Conservation (phyloP, 2,113 vertebrate genomes). For the Cyanoramphus novaezelandiae region DNA sequence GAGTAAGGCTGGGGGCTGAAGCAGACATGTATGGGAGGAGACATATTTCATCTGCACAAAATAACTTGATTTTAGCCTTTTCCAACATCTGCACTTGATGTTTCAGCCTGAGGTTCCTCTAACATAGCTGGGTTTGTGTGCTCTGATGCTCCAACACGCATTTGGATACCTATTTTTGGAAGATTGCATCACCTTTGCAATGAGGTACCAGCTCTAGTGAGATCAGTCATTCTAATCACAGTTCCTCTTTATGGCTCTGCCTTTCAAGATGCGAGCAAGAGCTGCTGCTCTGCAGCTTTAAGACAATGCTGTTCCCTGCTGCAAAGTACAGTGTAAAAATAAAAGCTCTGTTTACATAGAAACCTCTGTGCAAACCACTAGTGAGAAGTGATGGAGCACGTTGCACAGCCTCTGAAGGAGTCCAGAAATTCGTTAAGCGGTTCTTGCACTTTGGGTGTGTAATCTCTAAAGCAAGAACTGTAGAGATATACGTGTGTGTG, state of each 20-base stretch:
- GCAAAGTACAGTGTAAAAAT: background rate
- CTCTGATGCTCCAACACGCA: fast-evolving
- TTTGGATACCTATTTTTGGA: background rate
- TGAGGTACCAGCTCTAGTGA: background rate
- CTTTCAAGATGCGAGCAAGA: background rate
- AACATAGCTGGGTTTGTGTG: background rate
- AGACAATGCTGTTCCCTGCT: background rate
- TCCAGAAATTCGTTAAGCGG: background rate
- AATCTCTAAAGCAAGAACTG: background rate
- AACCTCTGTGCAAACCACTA: background rate
- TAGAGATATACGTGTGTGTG: background rate
- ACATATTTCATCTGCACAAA: background rate
- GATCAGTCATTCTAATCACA: background rate
- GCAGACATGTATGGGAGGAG: fast-evolving
- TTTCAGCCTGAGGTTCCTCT: background rate
- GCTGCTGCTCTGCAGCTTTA: background rate
- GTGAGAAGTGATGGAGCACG: background rate
- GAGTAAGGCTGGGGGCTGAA: background rate
- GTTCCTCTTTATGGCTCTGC: slow-evolving; percentile 46
- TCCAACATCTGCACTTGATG: background rate
- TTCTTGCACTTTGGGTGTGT: background rate
- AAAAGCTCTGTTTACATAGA: background rate
- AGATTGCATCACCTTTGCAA: background rate
- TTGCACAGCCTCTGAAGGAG: background rate
- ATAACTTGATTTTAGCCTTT: background rate